phyloP scores from a whole-genome alignment of 2,888 invertebrate species.

The Zaprionus bogoriensis region DNA sequence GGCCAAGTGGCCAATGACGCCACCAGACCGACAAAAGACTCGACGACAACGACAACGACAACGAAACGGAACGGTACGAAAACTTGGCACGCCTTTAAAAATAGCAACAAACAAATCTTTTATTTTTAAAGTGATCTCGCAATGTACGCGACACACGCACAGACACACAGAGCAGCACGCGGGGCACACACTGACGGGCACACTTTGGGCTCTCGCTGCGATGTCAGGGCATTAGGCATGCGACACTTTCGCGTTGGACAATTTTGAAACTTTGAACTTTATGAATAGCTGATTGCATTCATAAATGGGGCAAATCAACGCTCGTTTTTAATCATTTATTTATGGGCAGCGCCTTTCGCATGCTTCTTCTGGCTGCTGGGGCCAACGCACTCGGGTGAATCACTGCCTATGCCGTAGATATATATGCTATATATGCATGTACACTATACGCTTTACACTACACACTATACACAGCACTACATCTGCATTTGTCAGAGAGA shows the following conservation, averaged over 20 bases:
- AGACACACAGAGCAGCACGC: constrained; percentile 20
- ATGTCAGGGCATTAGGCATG: constrained; percentile 29
- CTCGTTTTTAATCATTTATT: background rate
- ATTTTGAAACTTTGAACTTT: constrained; percentile 1
- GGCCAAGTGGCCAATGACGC: constrained; percentile 59
- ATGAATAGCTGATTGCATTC: background rate
- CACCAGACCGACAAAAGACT: constrained; percentile 37
- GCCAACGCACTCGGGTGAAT: constrained; percentile 76
- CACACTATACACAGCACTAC: constrained; percentile 7
- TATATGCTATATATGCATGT: constrained; percentile 16
- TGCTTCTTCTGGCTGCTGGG: no score
- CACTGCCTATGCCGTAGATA: constrained; percentile 36
- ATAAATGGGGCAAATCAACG: background rate
- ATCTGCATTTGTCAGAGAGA: constrained; percentile 45
- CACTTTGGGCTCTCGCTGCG: constrained; percentile 54
- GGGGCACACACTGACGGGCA: constrained; percentile 37
- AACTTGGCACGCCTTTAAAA: constrained; percentile 75
- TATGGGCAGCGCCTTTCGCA: constrained; percentile 12
- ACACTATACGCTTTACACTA: constrained; percentile 11
- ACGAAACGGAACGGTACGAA: constrained; percentile 48
- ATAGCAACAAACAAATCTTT: constrained; percentile 76
- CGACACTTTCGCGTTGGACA: constrained; percentile 15
- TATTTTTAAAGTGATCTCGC: constrained; percentile 76
- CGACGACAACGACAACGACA: constrained; percentile 21
- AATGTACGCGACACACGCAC: constrained; percentile 50